Evolutionary conservation across 2,113 vertebrate genomes (phyloP), one percentile per base, ranked within the genome.

Genomic region (Mola mola): DNA sequence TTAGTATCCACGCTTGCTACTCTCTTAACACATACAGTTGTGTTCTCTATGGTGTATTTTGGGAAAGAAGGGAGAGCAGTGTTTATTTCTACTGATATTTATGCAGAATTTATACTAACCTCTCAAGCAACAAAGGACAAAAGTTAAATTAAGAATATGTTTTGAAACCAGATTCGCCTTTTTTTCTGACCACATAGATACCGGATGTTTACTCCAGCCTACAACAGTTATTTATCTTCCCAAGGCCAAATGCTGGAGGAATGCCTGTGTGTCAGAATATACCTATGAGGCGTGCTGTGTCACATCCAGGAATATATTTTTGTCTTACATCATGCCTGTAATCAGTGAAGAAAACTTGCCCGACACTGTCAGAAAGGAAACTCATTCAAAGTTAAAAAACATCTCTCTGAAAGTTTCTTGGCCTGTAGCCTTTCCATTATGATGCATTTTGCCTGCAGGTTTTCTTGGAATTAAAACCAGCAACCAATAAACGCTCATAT

Each of bases 11-110:
- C 3, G 26, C 68, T 62, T 66, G 10, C 48, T 28, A 15, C 19
- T 19, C 34, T 61, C 29, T 44, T 74, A 82, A 82, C 61, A 37
- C 56, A 66, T 71, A 69, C 49, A 31, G 40, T 58, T 46, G 51
- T 62, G 81, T 72, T 22, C 62, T 52, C 65, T 76, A 42, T n/a
- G 5, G 44, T 72, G 36, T 52, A 56, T 61, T 73, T 78, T 75
- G 44, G 73, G 66, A 55, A 34, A 55, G 20, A 24, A 48, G 40
- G 2, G 15, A 37, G 51, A 19, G 38, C 11, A 19, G 24, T 38
- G 58, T 21, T 57, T 41, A 63, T 38, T 52, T 59, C 44, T 49
- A 0, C 47, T 51, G 20, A 20, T 6, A 13, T 34, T 48, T n/a
- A 15, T 21, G 31, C 19, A 26, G 16, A 53, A 48, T 41, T 34